Evolutionary conservation across 2,888 invertebrate species (phyloP), one percentile per base, ranked within the genome.

Genomic region (Eupithecia dodoneata): DNA sequence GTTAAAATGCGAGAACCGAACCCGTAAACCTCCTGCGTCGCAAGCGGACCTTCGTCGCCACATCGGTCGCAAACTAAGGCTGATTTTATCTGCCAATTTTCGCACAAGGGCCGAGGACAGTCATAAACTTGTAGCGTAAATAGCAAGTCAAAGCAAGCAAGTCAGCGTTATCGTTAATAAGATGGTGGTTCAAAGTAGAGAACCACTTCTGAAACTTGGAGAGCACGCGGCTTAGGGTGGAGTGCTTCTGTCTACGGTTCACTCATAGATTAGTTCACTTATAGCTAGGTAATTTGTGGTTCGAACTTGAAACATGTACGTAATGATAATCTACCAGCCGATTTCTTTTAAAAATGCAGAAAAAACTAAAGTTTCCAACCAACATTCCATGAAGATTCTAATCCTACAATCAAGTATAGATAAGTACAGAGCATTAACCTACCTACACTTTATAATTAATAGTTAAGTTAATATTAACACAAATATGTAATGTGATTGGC

Each of bases 151-250:
- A 85, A 87, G 85, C 84, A 84, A 88, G 85, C 85, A 86, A 85
- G 87, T 86, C 82, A 87, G 85, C 84, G 83, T 86, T 86, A 89
- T 85, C 84, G 85, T 83, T 87, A 87, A 86, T 86, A 89, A 87
- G 87, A 86, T 86, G 85, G 82, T 85, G 84, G 85, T 77, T 75
- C 72, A 71, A 83, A 86, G 83, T 81, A 81, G 81, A 84, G 85
- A 80, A 76, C 86, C 80, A 80, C 77, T 79, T 84, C 86, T 83
- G 73, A 79, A 81, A 79, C 76, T 79, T 78, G 69, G 75, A 77
- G 70, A 59, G 66, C 41, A 74, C 71, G 75, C 59, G 72, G 76
- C 41, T 72, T 75, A 65, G 42, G 76, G 75, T 41, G 65, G 44
- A 63, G 79, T 44, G 52, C 71, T 41, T 75, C 52, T 81, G 59